Evolutionary conservation across 2,888 invertebrate species (phyloP).

Genomic region (Polymixis lichenea): DNA sequence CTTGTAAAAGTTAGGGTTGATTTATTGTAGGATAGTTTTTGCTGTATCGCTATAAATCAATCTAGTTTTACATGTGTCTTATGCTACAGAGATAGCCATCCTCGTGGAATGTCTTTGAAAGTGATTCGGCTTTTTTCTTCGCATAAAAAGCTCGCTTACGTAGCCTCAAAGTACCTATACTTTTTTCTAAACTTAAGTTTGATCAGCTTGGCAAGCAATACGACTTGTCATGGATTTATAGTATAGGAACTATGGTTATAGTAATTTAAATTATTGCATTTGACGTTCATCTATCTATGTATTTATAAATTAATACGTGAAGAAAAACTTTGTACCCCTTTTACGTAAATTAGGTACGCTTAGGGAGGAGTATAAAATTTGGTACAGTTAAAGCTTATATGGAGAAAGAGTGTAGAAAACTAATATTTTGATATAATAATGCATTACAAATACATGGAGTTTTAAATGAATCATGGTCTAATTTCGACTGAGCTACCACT

Average conservation of each 20-base stretch:
- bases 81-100: conserved; percentile 35
- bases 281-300: background rate
- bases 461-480: too few species aligned
- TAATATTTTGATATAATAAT: too few species aligned
- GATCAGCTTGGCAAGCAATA: background rate
- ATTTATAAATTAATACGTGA: too few species aligned
- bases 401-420: too few species aligned
- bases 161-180: background rate
- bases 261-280: background rate
- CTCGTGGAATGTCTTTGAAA: conserved; percentile 26
- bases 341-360: too few species aligned
- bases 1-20: conserved; percentile 64
- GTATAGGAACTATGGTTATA: background rate
- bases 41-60: conserved; percentile 66
- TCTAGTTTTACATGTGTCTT: conserved; percentile 55
- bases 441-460: too few species aligned
- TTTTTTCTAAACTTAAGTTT: conserved; percentile 19
- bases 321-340: too few species aligned
- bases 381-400: too few species aligned
- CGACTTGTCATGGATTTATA: background rate
- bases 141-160: conserved; percentile 11
- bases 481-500: too few species aligned
- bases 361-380: too few species aligned
- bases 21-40: conserved; percentile 66
- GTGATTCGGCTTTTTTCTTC: conserved; percentile 28